Evolutionary conservation across 2,113 vertebrate genomes (phyloP).

Genomic region (Takifugu flavidus): DNA sequence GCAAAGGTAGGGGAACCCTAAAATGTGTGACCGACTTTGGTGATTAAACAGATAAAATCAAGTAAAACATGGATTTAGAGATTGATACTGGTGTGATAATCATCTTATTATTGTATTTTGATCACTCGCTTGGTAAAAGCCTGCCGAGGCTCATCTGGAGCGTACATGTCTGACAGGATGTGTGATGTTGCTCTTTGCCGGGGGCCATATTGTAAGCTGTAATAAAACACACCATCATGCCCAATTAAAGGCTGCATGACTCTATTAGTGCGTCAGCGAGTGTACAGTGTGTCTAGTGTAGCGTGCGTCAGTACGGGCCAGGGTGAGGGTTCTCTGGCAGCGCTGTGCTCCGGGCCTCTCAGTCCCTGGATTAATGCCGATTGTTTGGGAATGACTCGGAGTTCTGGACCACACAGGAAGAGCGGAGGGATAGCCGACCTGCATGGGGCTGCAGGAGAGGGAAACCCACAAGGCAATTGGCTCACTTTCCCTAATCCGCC

Average conservation of each 20-base stretch:
- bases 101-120: too few species aligned
- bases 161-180: too few species aligned
- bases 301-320: constrained; percentile 45
- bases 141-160: too few species aligned
- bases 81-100: too few species aligned
- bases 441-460: constrained; percentile 17
- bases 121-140: too few species aligned
- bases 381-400: constrained; percentile 76
- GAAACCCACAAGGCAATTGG: constrained; percentile 29
- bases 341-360: constrained; percentile 57
- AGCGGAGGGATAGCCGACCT: constrained; percentile 40
- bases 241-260: constrained; percentile 40
- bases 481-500: constrained; percentile 10
- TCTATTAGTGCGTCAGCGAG: constrained; percentile 19
- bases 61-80: too few species aligned
- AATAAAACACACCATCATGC: constrained; percentile 1
- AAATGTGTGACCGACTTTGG: too few species aligned
- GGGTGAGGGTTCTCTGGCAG: constrained; percentile 55
- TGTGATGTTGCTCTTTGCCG: background rate
- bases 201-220: constrained; percentile 4
- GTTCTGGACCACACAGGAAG: constrained; percentile 76
- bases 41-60: too few species aligned
- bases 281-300: constrained; percentile 37
- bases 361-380: constrained; percentile 75
- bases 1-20: too few species aligned